phyloP scores from a whole-genome alignment of 1,140 invertebrate species.

The Drosophila orosa region DNA sequence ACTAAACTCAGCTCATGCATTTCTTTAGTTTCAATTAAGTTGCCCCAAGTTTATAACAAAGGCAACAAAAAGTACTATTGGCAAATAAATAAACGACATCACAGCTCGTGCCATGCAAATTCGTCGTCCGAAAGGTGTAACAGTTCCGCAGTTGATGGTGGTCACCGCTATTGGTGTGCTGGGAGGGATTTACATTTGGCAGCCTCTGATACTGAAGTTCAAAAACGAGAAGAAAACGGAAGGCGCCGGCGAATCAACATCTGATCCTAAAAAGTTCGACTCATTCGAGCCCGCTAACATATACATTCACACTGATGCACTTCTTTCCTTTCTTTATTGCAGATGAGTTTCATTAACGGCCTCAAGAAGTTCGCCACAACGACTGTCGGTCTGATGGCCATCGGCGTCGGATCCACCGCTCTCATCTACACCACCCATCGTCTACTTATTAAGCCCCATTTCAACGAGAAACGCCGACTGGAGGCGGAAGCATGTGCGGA shows the following conservation, averaged over 20 bases:
- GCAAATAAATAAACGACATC: slow-evolving; percentile 7
- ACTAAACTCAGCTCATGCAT: slow-evolving; percentile 14
- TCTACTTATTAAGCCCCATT: slow-evolving; percentile 63
- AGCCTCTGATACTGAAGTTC: slow-evolving; percentile 75
- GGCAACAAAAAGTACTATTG: not conserved
- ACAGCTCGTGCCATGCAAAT: slow-evolving; percentile 75
- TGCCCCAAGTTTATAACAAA: not conserved
- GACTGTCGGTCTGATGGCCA: slow-evolving; percentile 78
- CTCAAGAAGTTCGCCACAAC: slow-evolving; percentile 69
- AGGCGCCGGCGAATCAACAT: slow-evolving; percentile 16
- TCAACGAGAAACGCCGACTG: slow-evolving; percentile 56
- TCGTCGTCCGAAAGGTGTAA: slow-evolving; percentile 81
- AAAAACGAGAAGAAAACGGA: slow-evolving; percentile 57
- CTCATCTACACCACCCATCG: slow-evolving; percentile 62
- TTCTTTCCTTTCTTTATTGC: slow-evolving; percentile 52
- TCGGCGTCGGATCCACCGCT: slow-evolving; percentile 74
- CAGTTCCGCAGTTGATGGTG: slow-evolving; percentile 81
- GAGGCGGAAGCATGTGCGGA: slow-evolving; percentile 76
- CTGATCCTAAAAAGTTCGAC: slow-evolving; percentile 52
- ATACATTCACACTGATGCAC: slow-evolving; percentile 8
- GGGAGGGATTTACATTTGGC: slow-evolving; percentile 84
- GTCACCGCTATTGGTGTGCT: slow-evolving; percentile 81
- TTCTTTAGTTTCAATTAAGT: slow-evolving; percentile 17
- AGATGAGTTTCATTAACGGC: slow-evolving; percentile 84
- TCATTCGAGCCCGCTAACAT: not conserved